phyloP scores from a whole-genome alignment of 1,140 invertebrate species.

The Oryzaephilus surinamensis region DNA sequence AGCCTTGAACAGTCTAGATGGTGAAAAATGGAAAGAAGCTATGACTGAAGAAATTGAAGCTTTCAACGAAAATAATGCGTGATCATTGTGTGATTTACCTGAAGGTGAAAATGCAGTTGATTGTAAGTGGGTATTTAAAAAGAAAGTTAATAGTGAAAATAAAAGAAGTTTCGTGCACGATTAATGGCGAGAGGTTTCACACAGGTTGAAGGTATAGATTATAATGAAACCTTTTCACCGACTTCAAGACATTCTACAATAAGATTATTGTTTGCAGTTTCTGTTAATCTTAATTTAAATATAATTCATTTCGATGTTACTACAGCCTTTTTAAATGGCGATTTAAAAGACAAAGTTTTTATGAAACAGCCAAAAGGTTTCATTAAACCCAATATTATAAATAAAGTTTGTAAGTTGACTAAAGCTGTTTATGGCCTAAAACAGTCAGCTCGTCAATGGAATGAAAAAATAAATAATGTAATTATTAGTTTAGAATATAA shows the following conservation, averaged over 20 bases:
- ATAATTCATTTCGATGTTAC: conserved; percentile 24
- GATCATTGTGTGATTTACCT: conserved; percentile 26
- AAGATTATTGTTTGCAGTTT: conserved; percentile 32
- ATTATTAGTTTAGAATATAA: conserved; percentile 4
- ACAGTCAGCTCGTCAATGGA: conserved; percentile 31
- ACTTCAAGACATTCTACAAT: conserved; percentile 29
- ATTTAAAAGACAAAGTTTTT: conserved; percentile 36
- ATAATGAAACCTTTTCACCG: too few species aligned
- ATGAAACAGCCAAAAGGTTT: conserved; percentile 34
- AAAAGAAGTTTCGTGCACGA: conserved; percentile 33
- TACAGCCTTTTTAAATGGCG: conserved; percentile 37
- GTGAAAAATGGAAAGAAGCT: conserved; percentile 16
- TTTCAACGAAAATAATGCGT: conserved; percentile 21
- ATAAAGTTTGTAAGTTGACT: conserved; percentile 30
- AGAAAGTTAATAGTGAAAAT: conserved; percentile 27
- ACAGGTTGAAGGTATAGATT: conserved; percentile 31
- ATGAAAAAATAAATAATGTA: conserved; percentile 21
- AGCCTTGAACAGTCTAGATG: conserved; percentile 5
- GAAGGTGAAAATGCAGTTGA: conserved; percentile 19
- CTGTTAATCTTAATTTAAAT: conserved; percentile 17
- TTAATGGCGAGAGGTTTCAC: conserved; percentile 38
- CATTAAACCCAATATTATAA: conserved; percentile 17
- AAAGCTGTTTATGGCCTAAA: conserved; percentile 38
- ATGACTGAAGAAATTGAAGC: conserved; percentile 18
- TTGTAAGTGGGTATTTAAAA: conserved; percentile 35